Conservation (phyloP, 2,113 vertebrate genomes). For the Psittacus erithacus region DNA sequence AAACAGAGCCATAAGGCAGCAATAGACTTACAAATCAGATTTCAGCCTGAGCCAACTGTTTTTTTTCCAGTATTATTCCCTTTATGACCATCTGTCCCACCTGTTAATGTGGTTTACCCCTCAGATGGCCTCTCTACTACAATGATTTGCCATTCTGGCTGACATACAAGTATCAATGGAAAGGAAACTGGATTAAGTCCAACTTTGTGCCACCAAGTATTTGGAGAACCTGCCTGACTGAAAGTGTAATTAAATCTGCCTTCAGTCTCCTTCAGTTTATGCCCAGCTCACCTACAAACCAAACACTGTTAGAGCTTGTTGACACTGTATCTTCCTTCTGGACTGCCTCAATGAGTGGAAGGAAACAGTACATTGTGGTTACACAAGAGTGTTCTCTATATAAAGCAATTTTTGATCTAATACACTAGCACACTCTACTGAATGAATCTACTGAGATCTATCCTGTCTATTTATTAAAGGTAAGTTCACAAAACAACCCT, state of each 20-base stretch:
- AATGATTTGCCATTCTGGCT: not conserved
- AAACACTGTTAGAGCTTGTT: not conserved
- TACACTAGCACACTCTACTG: not conserved
- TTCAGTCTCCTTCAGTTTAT: not conserved
- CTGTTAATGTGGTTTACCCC: not conserved
- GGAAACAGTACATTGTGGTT: not conserved
- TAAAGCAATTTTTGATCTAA: not conserved
- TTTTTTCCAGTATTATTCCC: not conserved
- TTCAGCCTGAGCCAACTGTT: conserved; percentile 7
- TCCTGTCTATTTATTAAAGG: not conserved
- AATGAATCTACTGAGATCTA: not conserved
- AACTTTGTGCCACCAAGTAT: not conserved
- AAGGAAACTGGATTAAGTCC: not conserved
- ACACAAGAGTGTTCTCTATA: not conserved
- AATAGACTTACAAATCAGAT: conserved; percentile 17
- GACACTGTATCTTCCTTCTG: not conserved
- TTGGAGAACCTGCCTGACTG: not conserved
- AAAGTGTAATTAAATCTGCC: not conserved
- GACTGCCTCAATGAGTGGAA: not conserved
- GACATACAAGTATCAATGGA: not conserved
- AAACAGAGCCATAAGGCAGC: conserved; percentile 16
- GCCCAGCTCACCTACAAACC: not conserved
- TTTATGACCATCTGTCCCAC: conserved; percentile 45
- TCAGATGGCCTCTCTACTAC: not conserved
- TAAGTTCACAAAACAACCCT: not conserved